Evolutionary conservation across 2,797 vertebrate species (phyloP).

Genomic region (Acrocephalus scirpaceus): DNA sequence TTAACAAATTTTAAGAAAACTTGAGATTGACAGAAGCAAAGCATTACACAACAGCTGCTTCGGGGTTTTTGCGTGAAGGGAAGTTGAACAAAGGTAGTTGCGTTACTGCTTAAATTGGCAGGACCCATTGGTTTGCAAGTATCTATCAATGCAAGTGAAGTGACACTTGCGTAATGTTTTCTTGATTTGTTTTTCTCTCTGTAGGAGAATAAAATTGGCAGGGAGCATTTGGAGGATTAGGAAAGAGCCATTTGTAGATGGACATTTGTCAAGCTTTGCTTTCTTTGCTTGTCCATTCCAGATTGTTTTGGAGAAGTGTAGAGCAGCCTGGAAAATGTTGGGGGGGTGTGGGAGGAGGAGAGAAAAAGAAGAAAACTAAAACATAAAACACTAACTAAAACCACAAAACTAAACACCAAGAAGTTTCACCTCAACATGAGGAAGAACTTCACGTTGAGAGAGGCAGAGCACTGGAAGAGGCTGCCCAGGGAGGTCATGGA

Average conservation of each 20-base stretch:
- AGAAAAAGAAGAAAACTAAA: background rate
- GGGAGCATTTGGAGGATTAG: background rate
- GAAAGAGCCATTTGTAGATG: conserved; percentile 7
- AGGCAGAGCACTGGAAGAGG: background rate
- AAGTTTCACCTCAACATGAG: background rate
- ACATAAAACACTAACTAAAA: background rate
- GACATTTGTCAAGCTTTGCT: background rate
- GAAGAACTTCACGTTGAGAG: background rate
- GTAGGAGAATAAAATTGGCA: conserved; percentile 30
- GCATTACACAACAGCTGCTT: background rate
- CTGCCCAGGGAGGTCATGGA: background rate
- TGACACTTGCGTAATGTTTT: conserved; percentile 49
- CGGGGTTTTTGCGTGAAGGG: fast-evolving
- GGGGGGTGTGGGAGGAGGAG: fast-evolving
- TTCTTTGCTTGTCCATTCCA: background rate
- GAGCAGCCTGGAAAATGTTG: background rate
- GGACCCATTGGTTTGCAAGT: background rate
- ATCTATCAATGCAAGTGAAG: conserved; percentile 1
- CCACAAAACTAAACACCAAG: background rate
- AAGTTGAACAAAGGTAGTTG: background rate
- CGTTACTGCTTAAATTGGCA: background rate
- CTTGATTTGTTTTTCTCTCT: conserved; percentile 40
- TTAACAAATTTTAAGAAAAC: background rate
- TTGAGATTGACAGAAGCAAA: background rate
- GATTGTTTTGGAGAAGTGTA: background rate